Base-by-base conservation (phyloP, 2,888 invertebrate genomes). In the Drosophila pseudotalamancana region DNA sequence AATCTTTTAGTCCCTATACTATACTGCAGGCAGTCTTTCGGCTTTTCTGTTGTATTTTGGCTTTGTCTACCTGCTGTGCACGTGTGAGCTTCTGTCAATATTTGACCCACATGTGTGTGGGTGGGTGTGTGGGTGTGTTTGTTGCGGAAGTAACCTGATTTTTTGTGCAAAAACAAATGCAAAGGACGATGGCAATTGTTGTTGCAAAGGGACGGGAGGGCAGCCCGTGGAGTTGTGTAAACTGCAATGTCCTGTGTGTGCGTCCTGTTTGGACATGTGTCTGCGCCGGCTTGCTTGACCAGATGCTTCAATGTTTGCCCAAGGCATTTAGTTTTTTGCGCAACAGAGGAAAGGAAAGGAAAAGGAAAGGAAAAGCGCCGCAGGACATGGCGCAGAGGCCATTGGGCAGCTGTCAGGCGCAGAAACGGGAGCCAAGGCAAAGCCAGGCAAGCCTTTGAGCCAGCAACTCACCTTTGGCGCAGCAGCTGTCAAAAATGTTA, bases 21-120 rank as follows among this genome's bases (percentile, higher is more conserved):
- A 4, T 9, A 3, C 1, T 14, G 1, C 6, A 2, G 11, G 6
- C 4, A 9, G 46, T 9, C 37, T 18, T 43, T 27, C 18, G 14
- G 6, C 34, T n/a, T 23, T 29, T 35, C 35, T 46, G 14, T 27
- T 39, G 25, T 37, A 25, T 40, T 57, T 27, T 19, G 59, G 46
- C 72, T 62, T 83, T 79, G 74, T 66, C 69, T 75, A 80, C 87
- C 85, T 84, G 81, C 81, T 84, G 85, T 70, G 85, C 81, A 84
- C 81, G 81, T 84, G 81, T 72, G 75, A 67, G 57, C 45, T 45
- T 63, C 72, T 59, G 72, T 85, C 86, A 85, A 80, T 82, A 78
- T 76, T 87, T 87, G 74, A 57, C 61, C 59, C 54, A 67, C 55
- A 61, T 37, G 19, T 12, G 23, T 14, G 46, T 32, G 32, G 32